These are phyloP conservation scores for Microplitis deprimator DNA, from an alignment of 2,888 invertebrate genomes.

Conservation along the genomic window DNA sequence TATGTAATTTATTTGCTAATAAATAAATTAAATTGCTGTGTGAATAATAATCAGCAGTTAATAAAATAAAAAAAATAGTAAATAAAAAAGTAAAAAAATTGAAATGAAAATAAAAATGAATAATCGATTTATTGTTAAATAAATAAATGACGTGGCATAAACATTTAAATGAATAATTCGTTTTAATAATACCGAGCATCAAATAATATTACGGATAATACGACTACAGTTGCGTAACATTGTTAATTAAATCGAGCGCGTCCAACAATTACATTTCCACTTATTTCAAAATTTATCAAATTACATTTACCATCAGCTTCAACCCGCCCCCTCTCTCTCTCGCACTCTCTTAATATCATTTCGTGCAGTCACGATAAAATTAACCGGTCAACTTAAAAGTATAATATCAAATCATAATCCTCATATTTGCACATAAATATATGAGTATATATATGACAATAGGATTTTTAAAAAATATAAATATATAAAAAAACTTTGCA, in stretches of 20 bases:
- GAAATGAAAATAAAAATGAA: too few species aligned
- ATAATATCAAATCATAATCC: not conserved
- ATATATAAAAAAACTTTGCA: not conserved
- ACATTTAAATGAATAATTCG: too few species aligned
- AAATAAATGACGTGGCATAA: too few species aligned
- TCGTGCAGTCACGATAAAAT: not conserved
- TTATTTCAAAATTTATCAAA: not conserved
- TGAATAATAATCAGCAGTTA: too few species aligned
- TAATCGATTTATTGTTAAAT: too few species aligned
- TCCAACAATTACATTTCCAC: not conserved
- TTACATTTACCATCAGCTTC: not conserved
- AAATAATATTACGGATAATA: not conserved
- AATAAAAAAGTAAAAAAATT: too few species aligned
- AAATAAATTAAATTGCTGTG: too few species aligned
- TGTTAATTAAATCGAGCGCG: not conserved
- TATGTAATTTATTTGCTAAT: too few species aligned
- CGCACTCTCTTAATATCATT: not conserved
- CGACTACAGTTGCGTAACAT: not conserved
- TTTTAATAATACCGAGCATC: not conserved
- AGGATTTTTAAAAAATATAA: not conserved
- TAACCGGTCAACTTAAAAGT: not conserved
- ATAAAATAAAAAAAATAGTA: too few species aligned
- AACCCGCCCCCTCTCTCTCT: not conserved
- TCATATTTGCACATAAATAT: too few species aligned
- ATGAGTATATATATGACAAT: too few species aligned